Conservation (phyloP, 2,797 vertebrate species). For the Danionella dracula region DNA sequence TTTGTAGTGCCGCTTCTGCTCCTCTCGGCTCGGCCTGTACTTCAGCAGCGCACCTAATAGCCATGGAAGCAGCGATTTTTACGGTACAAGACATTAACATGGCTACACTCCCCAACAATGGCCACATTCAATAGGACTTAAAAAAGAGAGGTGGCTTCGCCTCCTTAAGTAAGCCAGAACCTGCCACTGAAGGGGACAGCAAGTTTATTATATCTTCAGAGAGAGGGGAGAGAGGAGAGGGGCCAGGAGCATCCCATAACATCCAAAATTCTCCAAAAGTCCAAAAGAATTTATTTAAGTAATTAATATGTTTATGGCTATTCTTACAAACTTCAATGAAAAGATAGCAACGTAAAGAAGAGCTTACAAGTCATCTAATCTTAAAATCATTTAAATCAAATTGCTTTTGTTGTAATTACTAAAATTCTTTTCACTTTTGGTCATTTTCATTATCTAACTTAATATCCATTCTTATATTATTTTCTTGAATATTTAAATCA, state of each 20-base stretch:
- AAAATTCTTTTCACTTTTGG: too few relatives aligned
- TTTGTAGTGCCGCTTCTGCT: conserved; percentile 86
- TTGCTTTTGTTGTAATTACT: too few relatives aligned
- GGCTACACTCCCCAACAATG: conserved; percentile 74
- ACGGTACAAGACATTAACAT: conserved; percentile 99
- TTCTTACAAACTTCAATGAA: too few relatives aligned
- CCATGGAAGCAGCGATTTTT: conserved; percentile 99
- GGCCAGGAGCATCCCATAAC: not conserved
- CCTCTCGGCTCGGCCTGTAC: conserved; percentile 79
- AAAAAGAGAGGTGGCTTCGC: conserved; percentile 67
- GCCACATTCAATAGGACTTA: conserved; percentile 68
- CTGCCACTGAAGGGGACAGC: conserved; percentile 67
- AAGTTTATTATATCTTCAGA: conserved; percentile 68
- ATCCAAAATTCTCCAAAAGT: too few relatives aligned
- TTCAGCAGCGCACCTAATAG: conserved; percentile 97
- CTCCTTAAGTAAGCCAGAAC: conserved; percentile 72
- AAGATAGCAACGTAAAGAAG: too few relatives aligned
- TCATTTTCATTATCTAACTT: too few relatives aligned
- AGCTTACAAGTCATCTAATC: too few relatives aligned
- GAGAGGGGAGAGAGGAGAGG: conserved; percentile 23
- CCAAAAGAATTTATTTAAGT: too few relatives aligned
- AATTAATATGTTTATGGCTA: too few relatives aligned
- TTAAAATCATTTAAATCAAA: too few relatives aligned
- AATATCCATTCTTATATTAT: too few relatives aligned
- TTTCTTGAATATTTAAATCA: too few relatives aligned